Evolutionary conservation across 2,888 invertebrate genomes (phyloP).

Genomic region (Catonia carolina): DNA sequence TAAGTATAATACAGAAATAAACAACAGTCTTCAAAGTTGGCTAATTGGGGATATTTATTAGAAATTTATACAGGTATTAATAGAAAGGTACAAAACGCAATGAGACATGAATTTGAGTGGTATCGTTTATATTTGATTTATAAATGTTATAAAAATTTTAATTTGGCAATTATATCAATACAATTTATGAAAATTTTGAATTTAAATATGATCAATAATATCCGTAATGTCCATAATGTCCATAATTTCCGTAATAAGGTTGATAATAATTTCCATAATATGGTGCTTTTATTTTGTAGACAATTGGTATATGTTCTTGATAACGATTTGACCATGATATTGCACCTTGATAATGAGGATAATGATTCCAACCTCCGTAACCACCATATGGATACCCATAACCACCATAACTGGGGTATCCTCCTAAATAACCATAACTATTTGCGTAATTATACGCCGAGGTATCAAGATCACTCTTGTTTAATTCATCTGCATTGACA

Average conservation of each 20-base stretch:
- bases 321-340: constrained; percentile 1
- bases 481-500: neutral
- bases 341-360: constrained; percentile 1
- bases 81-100: too few species aligned
- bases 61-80: too few species aligned
- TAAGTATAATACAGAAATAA: too few species aligned
- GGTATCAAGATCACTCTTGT: neutral
- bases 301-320: constrained; percentile 2
- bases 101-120: too few species aligned
- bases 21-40: too few species aligned
- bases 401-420: neutral
- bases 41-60: too few species aligned
- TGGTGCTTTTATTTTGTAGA: neutral
- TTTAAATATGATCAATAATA: neutral
- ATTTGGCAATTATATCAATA: too few species aligned
- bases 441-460: constrained; percentile 1
- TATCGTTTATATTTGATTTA: too few species aligned
- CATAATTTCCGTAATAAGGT: neutral
- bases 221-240: constrained; percentile 4
- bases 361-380: neutral
- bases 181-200: too few species aligned
- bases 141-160: too few species aligned
- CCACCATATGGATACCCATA: neutral
- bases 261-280: neutral
- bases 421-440: neutral